Base-by-base conservation (phyloP, 1,140 invertebrate species). In the Drosophila ercepeae region DNA sequence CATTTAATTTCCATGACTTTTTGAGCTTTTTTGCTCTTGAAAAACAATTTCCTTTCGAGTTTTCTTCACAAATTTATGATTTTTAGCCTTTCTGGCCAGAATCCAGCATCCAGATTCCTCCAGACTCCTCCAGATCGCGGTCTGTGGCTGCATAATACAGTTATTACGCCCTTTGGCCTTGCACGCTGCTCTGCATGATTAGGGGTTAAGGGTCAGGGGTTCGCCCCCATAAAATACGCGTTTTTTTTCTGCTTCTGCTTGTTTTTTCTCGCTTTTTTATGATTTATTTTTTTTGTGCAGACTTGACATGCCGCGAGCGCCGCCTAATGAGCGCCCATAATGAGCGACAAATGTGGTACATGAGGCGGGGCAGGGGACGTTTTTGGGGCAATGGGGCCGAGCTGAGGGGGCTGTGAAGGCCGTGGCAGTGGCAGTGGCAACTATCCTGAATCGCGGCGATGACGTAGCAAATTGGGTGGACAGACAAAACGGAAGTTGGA, bases 271-370 rank as follows among this genome's bases (percentile, higher is more conserved):
- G 23, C 23, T 19, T 13, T 25, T 52, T 42, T 32, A 32, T 32
- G 11, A 32, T 32, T 8, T 18, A 25, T 25, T 18, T 25, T 32
- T 39, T 76, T 54, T 27, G 60, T 54, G 53, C 77, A 72, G 77
- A 64, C 74, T 78, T 86, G 81, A 68, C 75, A 79, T 63, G 81
- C 81, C 79, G 81, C 61, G 68, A 79, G 81, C 69, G 73, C 63
- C 82, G 73, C 82, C 77, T 88, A 88, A 86, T 86, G 82, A 88
- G 82, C 46, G 79, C 79, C 68, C 81, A 86, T 84, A 86, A 84
- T 86, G 81, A 79, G 79, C 81, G 81, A 70, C 75, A 72, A 65
- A 55, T 46, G 32, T 44, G 25, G 29, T 51, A 11, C 29, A 32
- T 4, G 29, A n/a, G 29, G 11, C 8, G 41, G 13, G 16, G 23